phyloP scores from a whole-genome alignment of 2,888 invertebrate species.

The Ophion costatus region DNA sequence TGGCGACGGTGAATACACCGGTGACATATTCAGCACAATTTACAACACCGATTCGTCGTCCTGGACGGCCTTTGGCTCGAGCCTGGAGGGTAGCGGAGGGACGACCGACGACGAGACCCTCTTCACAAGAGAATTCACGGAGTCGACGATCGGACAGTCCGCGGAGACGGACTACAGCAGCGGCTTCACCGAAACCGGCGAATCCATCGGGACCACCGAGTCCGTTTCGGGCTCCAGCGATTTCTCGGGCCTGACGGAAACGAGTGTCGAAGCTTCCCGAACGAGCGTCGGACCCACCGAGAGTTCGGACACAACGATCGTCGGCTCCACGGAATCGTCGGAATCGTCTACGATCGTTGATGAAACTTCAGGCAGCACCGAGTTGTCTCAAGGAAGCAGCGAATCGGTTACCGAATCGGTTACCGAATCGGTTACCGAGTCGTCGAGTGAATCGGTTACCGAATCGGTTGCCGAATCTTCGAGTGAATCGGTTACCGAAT shows the following conservation, averaged over 20 bases:
- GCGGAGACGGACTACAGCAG: constrained; percentile 64
- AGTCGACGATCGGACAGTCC: constrained; percentile 65
- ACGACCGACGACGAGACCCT: constrained; percentile 58
- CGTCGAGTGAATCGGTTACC: constrained; percentile 19
- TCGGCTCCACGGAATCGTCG: constrained; percentile 44
- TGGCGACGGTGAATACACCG: constrained; percentile 70
- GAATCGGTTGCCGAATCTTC: constrained; percentile 8
- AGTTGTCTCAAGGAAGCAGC: constrained; percentile 54
- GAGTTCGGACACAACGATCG: constrained; percentile 41
- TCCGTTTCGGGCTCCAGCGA: constrained; percentile 66
- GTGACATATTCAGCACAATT: constrained; percentile 64
- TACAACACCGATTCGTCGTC: constrained; percentile 58
- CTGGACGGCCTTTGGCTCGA: constrained; percentile 57
- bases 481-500: constrained; percentile 9
- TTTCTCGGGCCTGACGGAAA: constrained; percentile 62
- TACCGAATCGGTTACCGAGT: constrained; percentile 5
- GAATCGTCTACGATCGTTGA: constrained; percentile 22
- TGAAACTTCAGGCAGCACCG: constrained; percentile 67
- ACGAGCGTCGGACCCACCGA: constrained; percentile 50
- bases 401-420: background rate
- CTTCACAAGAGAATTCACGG: constrained; percentile 30
- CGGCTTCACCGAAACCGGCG: constrained; percentile 64
- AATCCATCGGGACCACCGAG: constrained; percentile 71
- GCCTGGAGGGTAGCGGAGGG: constrained; percentile 77
- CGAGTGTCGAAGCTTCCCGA: constrained; percentile 75